A percentile compares a stretch with the other conserved stretches of the same genome.
Conservation (phyloP, 2,113 vertebrate species). For the Cheilinus undulatus region DNA sequence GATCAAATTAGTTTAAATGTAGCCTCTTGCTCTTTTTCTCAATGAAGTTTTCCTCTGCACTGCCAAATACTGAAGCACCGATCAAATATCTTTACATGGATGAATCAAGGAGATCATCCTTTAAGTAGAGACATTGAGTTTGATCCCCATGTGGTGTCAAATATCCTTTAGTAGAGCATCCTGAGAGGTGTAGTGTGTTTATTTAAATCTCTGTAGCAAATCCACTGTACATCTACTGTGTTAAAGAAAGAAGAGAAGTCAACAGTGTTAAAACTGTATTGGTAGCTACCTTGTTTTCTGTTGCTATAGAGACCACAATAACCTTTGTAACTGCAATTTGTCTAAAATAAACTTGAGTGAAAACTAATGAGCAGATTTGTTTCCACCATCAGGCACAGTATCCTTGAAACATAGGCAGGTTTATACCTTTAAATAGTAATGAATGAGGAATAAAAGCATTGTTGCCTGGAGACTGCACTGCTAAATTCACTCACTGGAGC, state of each 20-base stretch:
- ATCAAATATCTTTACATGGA: slow-evolving; percentile 8
- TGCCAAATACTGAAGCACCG: neutral
- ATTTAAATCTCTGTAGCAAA: too few species aligned
- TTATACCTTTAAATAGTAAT: slow-evolving; percentile 16
- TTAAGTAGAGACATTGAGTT: neutral
- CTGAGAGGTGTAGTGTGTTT: too few species aligned
- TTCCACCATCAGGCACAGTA: slow-evolving; percentile 10
- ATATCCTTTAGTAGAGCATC: neutral
- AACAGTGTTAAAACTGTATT: neutral
- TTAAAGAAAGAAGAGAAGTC: neutral
- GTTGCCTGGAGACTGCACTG: slow-evolving; percentile 14
- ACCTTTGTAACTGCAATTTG: neutral
- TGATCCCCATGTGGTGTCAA: neutral
- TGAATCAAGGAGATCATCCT: neutral
- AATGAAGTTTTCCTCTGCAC: neutral
- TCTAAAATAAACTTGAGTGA: neutral
- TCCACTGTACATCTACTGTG: too few species aligned
- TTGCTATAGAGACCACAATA: slow-evolving; percentile 31
- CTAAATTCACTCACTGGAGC: slow-evolving; percentile 20
- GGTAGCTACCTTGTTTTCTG: slow-evolving; percentile 4
- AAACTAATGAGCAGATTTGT: slow-evolving; percentile 14
- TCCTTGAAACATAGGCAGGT: neutral
- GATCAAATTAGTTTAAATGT: neutral
- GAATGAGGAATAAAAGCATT: slow-evolving; percentile 6
- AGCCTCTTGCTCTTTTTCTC: neutral